phyloP scores from a whole-genome alignment of 2,113 vertebrate genomes.

The Leucoraja erinaceus region DNA sequence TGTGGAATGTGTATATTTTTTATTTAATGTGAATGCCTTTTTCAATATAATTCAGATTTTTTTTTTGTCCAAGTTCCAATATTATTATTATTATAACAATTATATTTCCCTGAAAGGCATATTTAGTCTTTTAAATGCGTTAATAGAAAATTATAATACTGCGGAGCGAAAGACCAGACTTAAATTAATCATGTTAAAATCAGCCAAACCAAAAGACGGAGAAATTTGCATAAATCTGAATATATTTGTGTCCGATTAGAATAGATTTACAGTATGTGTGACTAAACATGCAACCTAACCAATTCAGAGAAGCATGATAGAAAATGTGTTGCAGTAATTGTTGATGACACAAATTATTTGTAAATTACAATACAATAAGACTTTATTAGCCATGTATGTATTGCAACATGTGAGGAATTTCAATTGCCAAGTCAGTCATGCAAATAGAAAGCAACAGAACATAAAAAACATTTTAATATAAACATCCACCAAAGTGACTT shows the following conservation, averaged over 20 bases:
- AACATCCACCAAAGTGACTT: no score
- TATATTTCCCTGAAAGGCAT: neutral
- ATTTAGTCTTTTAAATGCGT: neutral
- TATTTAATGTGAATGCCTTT: neutral
- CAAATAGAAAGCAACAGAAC: no score
- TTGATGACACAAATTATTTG: neutral
- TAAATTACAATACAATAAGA: neutral
- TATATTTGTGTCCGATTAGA: neutral
- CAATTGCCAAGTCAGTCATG: no score
- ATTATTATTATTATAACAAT: neutral
- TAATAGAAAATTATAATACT: neutral
- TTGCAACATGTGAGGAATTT: no score
- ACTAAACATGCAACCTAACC: neutral
- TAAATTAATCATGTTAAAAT: neutral
- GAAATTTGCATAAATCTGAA: neutral
- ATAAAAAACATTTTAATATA: no score
- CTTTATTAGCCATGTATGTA: no score
- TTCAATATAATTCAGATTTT: neutral
- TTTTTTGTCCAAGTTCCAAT: neutral
- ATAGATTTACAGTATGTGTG: neutral
- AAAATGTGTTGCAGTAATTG: neutral
- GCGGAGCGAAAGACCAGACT: neutral
- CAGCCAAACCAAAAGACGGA: neutral
- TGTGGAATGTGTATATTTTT: neutral
- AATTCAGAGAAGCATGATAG: neutral